Evolutionary conservation across 2,797 vertebrate genomes (phyloP), one percentile per base, ranked within the genome.

Genomic region (Erithacus rubecula): DNA sequence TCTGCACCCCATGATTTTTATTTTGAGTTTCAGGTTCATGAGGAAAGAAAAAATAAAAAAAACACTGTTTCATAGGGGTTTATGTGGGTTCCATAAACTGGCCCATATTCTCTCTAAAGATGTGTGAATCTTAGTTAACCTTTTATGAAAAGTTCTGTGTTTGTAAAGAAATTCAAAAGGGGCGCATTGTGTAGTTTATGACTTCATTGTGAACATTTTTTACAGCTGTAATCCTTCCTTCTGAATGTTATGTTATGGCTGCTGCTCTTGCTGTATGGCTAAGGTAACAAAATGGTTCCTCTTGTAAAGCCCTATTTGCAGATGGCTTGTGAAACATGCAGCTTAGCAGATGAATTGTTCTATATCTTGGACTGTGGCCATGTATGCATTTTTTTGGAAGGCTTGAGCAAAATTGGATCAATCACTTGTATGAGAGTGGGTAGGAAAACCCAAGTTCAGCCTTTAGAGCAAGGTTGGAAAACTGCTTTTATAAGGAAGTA

Each of bases 291-390:
- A 94, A 95, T 81, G 83, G 79, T 91, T 88, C 37, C 47, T 72
- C 64, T 88, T 85, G 15, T 85, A 90, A 93, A 94, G 55, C 10
- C 22, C 34, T 84, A 11, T 70, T 89, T 96, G 83, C 93, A 95
- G 76, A 80, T 89, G 90, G 94, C 89, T 95, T 93, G 87, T 96
- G 96, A 95, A 96, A 95, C 26, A 16, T 71, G 60, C 56, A 80
- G 68, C 51, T 86, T 93, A 76, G 69, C 90, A 83, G 75, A 89
- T 72, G 65, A 91, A 71, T 94, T 84, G 83, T 80, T 93, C 72
- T 56, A 0, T 63, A 34, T 34, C 58, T 92, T 96, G 94, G 78
- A 83, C 27, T 67, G 30, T 78, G 44, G 56, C 83, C 20, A 3
- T 49, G 39, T 51, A 58, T 6, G 10, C 11, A 6, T 58, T 41